phyloP scores from a whole-genome alignment of 1,140 invertebrate genomes.

The Chelonus insularis region DNA sequence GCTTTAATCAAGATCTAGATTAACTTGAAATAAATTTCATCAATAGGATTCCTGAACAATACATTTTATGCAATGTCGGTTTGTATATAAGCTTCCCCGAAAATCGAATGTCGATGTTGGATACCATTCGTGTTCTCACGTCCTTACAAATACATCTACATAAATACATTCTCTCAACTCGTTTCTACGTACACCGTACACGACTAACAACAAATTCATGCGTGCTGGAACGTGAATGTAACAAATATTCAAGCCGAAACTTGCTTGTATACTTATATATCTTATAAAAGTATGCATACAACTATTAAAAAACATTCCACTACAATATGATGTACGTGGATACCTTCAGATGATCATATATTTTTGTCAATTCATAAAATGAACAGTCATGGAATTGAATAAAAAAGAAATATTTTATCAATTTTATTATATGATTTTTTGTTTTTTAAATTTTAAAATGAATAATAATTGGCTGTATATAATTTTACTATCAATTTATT shows the following conservation, averaged over 20 bases:
- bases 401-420: too few species aligned
- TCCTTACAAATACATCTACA: background rate
- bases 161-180: conserved; percentile 3
- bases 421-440: too few species aligned
- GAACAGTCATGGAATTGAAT: too few species aligned
- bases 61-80: background rate
- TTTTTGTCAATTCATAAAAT: too few species aligned
- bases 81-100: background rate
- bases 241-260: background rate
- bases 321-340: too few species aligned
- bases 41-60: background rate
- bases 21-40: background rate
- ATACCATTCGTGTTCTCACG: conserved; percentile 8
- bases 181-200: background rate
- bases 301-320: too few species aligned
- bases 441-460: too few species aligned
- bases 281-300: background rate
- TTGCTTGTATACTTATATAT: background rate
- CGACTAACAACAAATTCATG: background rate
- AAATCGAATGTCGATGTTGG: conserved; percentile 1
- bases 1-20: too few species aligned
- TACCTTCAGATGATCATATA: too few species aligned
- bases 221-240: background rate
- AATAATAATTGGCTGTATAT: too few species aligned
- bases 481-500: too few species aligned